Percentiles rank a stretch among this genome's conserved stretches.
Conservation (phyloP, 1,140 invertebrate genomes). For the Polypedilum vanderplanki region DNA sequence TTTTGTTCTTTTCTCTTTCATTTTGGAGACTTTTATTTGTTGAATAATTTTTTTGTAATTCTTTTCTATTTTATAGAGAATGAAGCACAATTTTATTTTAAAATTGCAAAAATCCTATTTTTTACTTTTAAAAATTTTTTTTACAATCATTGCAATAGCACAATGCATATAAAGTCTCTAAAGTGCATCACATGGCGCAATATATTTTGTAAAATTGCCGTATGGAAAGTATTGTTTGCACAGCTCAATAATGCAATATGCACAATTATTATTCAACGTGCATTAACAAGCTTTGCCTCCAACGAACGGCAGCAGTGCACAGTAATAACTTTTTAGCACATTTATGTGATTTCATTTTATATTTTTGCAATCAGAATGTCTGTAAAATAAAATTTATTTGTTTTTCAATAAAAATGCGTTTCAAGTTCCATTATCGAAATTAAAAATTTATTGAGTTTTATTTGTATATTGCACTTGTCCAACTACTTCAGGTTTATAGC, state of each 20-base stretch:
- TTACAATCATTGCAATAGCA: too few relatives aligned
- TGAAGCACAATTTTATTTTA: too few relatives aligned
- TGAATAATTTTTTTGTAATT: too few relatives aligned
- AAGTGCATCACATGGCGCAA: neutral
- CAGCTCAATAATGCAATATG: constrained; percentile 25
- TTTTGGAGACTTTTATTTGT: neutral
- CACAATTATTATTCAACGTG: constrained; percentile 24
- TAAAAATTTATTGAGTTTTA: neutral
- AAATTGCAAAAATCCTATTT: too few relatives aligned
- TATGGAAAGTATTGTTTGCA: constrained; percentile 8
- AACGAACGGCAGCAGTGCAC: neutral
- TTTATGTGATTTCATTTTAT: too few relatives aligned
- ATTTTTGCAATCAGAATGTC: too few relatives aligned
- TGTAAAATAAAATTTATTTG: too few relatives aligned
- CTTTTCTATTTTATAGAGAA: too few relatives aligned
- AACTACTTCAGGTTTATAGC: too few relatives aligned
- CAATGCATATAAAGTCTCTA: neutral
- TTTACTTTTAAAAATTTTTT: too few relatives aligned
- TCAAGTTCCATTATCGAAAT: neutral
- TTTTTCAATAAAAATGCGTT: too few relatives aligned
- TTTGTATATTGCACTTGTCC: constrained; percentile 3
- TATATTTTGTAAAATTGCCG: constrained; percentile 21
- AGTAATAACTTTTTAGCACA: too few relatives aligned
- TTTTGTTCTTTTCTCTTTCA: neutral
- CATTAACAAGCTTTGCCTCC: constrained; percentile 1